phyloP scores from a whole-genome alignment of 2,113 vertebrate genomes.

The Addax nasomaculatus region DNA sequence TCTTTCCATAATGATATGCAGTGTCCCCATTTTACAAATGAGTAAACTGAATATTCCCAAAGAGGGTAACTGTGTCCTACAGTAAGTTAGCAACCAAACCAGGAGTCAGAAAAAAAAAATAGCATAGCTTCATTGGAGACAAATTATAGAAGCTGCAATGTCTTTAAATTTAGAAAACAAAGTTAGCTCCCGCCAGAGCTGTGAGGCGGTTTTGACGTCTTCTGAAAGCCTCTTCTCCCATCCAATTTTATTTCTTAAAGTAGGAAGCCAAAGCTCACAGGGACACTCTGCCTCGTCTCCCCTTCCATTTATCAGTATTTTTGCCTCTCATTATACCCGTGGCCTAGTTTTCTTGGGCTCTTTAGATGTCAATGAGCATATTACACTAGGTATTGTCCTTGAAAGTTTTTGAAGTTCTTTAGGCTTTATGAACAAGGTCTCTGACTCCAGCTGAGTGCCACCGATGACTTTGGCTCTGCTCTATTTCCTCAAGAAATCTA shows the following conservation, averaged over 20 bases:
- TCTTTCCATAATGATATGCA: not conserved
- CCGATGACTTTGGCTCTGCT: conserved; percentile 43
- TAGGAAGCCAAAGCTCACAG: conserved; percentile 15
- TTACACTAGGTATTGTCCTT: conserved; percentile 52
- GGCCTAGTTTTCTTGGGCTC: conserved; percentile 61
- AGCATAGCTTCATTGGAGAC: conserved; percentile 21
- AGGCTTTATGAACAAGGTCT: conserved; percentile 57
- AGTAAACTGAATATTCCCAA: not conserved
- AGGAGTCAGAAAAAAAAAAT: not conserved
- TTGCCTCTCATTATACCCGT: conserved; percentile 63
- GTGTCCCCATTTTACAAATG: not conserved
- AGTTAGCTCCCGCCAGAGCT: conserved; percentile 43
- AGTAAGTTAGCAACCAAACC: not conserved
- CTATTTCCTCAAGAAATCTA: conserved; percentile 66
- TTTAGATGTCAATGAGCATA: conserved; percentile 38
- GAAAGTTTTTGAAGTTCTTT: conserved; percentile 59
- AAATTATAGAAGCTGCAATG: conserved; percentile 47
- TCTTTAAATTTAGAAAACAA: conserved; percentile 72
- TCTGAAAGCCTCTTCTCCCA: conserved; percentile 43
- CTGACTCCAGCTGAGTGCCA: conserved; percentile 39
- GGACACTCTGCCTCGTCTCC: not conserved
- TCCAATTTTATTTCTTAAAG: conserved; percentile 64
- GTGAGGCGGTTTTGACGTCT: conserved; percentile 18
- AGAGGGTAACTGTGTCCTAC: not conserved
- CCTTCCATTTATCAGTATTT: conserved; percentile 62